Base-by-base conservation (phyloP, 2,888 invertebrate genomes). In the Drosophila phalerata region DNA sequence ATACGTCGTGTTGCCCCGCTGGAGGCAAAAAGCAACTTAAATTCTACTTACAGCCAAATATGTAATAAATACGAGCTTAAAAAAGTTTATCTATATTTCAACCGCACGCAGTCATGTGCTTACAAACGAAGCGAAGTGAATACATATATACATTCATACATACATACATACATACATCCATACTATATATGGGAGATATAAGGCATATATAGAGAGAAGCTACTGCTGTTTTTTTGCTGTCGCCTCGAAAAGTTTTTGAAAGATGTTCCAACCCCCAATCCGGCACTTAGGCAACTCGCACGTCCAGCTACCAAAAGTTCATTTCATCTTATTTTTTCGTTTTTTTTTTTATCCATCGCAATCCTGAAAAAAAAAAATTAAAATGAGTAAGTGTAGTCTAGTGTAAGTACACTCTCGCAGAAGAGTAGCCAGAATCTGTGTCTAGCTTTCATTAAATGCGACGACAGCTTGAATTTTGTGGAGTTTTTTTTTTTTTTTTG, bases 41-140 rank as follows among this genome's bases (percentile, higher is more conserved):
- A 86, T 88, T 88, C 85, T 84, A 88, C 89, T 85, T 85, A 88
- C 87, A 86, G 89, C 77, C 79, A 86, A 88, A 85, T 88, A 85
- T 88, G 89, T 86, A 85, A 85, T 85, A 88, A 85, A 85, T 85
- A 88, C 87, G 73, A 86, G 89, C 85, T 85, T 88, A 88, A 85
- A 88, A 85, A 81, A 85, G 85, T 88, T 85, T 85, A 88, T 84
- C 86, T 85, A 88, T 88, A 88, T 88, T 85, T 85, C 84, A 88
- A 88, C 84, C 86, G 64, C 88, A 85, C 88, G 83, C 85, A 85
- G 86, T 84, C 85, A 76, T 86, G 76, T 79, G 63, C 81, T 68
- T 47, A 68, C 67, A 55, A 37, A 68, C 65, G 52, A 68, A 58
- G 64, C 32, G 49, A 49, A 56, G 48, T 51, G 30, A 1, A 37